A percentile compares a stretch with the other conserved stretches of the same genome.
Conservation (phyloP, 2,113 vertebrate genomes). For the Podarcis raffonei region DNA sequence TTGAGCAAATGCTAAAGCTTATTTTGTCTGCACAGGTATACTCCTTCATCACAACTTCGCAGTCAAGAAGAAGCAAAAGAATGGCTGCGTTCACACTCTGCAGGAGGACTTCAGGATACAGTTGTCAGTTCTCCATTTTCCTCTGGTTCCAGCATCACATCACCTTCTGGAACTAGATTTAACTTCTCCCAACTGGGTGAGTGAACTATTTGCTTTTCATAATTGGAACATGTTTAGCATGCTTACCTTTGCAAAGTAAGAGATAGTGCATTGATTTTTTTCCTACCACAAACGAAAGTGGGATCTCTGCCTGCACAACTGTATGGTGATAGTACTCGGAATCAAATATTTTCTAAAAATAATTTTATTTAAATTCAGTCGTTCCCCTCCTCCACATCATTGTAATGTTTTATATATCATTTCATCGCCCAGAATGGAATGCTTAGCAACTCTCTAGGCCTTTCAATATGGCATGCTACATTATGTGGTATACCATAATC, state of each 20-base stretch:
- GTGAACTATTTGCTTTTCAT: slow-evolving; percentile 20
- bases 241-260: background rate
- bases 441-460: background rate
- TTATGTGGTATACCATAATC: background rate
- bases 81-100: slow-evolving; percentile 94
- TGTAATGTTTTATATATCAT: background rate
- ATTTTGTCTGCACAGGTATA: slow-evolving; percentile 79
- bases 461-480: background rate
- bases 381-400: background rate
- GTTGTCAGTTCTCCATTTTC: slow-evolving; percentile 92
- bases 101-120: slow-evolving; percentile 92
- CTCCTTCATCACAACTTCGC: slow-evolving; percentile 90
- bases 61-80: slow-evolving; percentile 92
- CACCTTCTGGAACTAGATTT: slow-evolving; percentile 93
- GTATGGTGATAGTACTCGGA: background rate
- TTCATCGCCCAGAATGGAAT: background rate
- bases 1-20: background rate
- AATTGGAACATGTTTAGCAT: background rate
- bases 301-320: background rate
- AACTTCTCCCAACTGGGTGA: slow-evolving; percentile 95
- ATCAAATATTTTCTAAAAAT: background rate
- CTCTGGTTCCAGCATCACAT: slow-evolving; percentile 93
- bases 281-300: background rate
- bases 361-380: background rate
- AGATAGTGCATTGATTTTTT: background rate